Evolutionary conservation across 1,140 invertebrate species (phyloP).

Genomic region (Lordiphosa clarofinis): DNA sequence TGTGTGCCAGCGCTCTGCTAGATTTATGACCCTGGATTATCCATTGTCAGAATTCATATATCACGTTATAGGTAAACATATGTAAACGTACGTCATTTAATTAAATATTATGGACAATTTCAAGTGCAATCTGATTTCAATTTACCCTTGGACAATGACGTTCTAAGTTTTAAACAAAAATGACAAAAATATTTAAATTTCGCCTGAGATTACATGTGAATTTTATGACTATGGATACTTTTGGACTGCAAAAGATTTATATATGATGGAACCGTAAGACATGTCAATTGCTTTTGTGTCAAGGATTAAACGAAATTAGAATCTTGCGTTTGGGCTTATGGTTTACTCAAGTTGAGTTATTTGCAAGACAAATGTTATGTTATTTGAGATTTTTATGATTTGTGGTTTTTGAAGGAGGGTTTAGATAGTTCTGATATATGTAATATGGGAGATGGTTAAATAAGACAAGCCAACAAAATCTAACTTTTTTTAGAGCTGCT

Average conservation of each 20-base stretch:
- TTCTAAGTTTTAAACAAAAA: constrained; percentile 39
- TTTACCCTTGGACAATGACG: constrained; percentile 43
- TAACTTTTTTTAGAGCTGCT: no score
- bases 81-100: constrained; percentile 55
- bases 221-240: constrained; percentile 37
- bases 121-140: constrained; percentile 56
- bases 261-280: constrained; percentile 5
- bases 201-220: constrained; percentile 40
- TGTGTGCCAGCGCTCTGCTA: no score
- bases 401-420: no score
- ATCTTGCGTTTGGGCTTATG: constrained; percentile 1
- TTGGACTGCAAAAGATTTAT: constrained; percentile 47
- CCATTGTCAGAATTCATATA: constrained; percentile 69
- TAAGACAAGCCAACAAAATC: no score
- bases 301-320: constrained; percentile 11
- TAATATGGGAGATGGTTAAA: no score
- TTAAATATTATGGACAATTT: constrained; percentile 61
- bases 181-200: constrained; percentile 68
- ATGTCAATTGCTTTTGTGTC: constrained; percentile 45
- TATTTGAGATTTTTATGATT: no score
- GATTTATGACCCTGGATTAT: constrained; percentile 69
- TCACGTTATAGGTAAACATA: constrained; percentile 13
- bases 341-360: constrained; percentile 25
- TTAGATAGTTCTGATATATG: no score
- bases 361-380: constrained; percentile 5